phyloP scores from a whole-genome alignment of 2,797 vertebrate species.

The Tapirus indicus region DNA sequence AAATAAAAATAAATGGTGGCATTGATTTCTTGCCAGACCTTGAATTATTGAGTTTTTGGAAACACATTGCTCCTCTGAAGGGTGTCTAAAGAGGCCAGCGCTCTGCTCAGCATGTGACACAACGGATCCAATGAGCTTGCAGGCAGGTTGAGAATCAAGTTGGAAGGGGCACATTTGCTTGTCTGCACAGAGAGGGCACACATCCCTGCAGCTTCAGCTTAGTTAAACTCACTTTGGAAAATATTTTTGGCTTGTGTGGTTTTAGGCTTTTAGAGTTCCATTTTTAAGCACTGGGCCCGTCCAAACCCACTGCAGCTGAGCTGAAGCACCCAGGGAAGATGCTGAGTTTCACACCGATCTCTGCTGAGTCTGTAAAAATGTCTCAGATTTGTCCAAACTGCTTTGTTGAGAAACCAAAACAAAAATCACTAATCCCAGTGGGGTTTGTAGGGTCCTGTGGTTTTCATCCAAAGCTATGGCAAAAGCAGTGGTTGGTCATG shows the following conservation, averaged over 20 bases:
- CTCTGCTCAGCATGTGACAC: not conserved
- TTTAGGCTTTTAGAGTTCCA: conserved; percentile 81
- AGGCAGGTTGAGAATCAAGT: not conserved
- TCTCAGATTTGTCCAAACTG: conserved; percentile 77
- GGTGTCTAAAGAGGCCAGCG: not conserved
- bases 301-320: conserved; percentile 80
- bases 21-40: conserved; percentile 50
- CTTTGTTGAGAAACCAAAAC: conserved; percentile 82
- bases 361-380: conserved; percentile 83
- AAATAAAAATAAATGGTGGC: conserved; percentile 60
- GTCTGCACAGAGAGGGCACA: conserved; percentile 61
- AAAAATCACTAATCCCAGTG: conserved; percentile 73
- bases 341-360: conserved; percentile 75
- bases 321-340: conserved; percentile 70
- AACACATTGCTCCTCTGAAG: not conserved
- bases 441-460: conserved; percentile 72
- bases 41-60: not conserved
- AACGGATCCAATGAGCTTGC: not conserved
- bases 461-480: conserved; percentile 72
- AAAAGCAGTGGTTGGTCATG: conserved; percentile 68
- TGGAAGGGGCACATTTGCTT: conserved; percentile 56
- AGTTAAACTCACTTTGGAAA: conserved; percentile 79
- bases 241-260: conserved; percentile 82
- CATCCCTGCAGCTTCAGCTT: conserved; percentile 65
- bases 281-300: conserved; percentile 77